Evolutionary conservation across 2,113 vertebrate species (phyloP).

Genomic region (Campylomormyrus tamandua): DNA sequence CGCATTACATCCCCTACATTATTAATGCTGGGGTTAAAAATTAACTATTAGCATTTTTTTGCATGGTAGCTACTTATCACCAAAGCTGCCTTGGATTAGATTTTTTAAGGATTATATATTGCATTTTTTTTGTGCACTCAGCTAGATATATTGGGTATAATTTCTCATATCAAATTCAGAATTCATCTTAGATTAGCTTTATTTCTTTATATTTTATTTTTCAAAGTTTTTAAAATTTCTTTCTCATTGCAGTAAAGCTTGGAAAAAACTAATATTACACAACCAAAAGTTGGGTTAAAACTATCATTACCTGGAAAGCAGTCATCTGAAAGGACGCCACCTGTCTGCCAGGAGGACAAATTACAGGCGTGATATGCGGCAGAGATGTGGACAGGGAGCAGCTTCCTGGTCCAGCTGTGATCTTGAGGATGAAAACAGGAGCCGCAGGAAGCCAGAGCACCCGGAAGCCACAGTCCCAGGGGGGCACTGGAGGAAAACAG

Average conservation of each 20-base stretch:
- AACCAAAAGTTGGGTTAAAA: background rate
- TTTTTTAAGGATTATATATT: background rate
- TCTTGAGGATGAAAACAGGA: background rate
- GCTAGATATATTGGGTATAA: background rate
- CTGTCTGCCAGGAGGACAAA: background rate
- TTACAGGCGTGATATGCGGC: background rate
- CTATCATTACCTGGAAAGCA: background rate
- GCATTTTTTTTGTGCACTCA: background rate
- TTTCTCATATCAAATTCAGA: background rate
- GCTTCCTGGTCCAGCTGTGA: background rate
- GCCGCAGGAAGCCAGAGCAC: background rate
- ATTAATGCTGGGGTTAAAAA: background rate
- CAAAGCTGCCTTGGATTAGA: background rate
- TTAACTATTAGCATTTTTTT: background rate
- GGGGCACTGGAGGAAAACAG: constrained; percentile 6
- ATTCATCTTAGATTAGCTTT: background rate
- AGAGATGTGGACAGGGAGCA: background rate
- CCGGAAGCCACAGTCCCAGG: background rate
- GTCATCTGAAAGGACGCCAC: background rate
- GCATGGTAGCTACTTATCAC: background rate
- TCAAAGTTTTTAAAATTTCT: background rate
- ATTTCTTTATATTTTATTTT: background rate
- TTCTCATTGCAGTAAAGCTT: background rate
- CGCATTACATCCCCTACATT: background rate
- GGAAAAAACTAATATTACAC: background rate